These are phyloP conservation scores for Octodon degus DNA, from an alignment of 2,113 vertebrate genomes.

Conservation along the genomic window DNA sequence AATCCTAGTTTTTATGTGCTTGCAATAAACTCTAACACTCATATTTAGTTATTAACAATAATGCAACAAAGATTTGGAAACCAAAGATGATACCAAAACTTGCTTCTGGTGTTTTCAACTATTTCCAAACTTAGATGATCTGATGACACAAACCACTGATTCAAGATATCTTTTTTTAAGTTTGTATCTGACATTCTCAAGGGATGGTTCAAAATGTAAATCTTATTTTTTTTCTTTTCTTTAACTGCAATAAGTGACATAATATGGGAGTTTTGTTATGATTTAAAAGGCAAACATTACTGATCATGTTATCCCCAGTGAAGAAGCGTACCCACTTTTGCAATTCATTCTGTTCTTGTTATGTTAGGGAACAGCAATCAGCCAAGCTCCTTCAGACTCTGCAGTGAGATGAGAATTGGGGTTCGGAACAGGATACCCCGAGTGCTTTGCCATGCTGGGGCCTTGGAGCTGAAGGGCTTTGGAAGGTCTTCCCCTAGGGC, in stretches of 20 bases:
- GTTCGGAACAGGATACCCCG: background rate
- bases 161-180: background rate
- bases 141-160: background rate
- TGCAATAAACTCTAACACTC: background rate
- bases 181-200: background rate
- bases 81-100: background rate
- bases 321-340: background rate
- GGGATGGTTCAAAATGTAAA: background rate
- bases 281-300: background rate
- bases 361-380: background rate
- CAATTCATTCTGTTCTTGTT: background rate
- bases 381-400: background rate
- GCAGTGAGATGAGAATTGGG: background rate
- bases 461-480: background rate
- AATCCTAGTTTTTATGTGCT: background rate
- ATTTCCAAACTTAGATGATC: background rate
- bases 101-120: background rate
- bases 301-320: background rate
- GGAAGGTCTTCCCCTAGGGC: background rate
- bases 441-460: too few relatives aligned
- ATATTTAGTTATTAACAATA: background rate
- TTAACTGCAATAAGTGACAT: background rate
- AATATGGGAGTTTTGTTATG: background rate
- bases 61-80: background rate
- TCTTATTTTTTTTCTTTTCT: background rate